phyloP scores from a whole-genome alignment of 2,888 invertebrate genomes.

The Lasioglossum calceatum region DNA sequence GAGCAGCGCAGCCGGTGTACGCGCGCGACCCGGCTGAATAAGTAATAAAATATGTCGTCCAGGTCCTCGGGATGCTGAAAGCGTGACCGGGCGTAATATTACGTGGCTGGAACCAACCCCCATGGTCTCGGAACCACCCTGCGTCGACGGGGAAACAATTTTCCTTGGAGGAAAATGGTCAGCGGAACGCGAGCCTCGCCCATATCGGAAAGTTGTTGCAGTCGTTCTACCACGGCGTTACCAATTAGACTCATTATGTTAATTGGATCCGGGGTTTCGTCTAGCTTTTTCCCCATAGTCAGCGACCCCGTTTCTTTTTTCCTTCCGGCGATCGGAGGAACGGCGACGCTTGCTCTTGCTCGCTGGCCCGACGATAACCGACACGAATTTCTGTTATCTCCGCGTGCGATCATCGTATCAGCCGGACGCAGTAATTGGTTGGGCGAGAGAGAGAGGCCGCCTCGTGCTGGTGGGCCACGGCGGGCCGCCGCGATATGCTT shows the following conservation, averaged over 20 bases:
- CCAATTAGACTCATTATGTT: neutral
- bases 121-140: neutral
- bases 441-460: conserved; percentile 10
- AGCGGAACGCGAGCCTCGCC: neutral
- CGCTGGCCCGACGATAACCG: conserved; percentile 50
- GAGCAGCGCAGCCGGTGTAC: conserved; percentile 35
- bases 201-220: conserved; percentile 9
- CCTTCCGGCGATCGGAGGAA: conserved; percentile 12
- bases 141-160: conserved; percentile 65
- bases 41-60: conserved; percentile 70
- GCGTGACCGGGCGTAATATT: conserved; percentile 66
- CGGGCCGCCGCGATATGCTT: conserved; percentile 67
- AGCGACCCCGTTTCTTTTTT: neutral
- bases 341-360: conserved; percentile 2
- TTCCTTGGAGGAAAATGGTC: conserved; percentile 52
- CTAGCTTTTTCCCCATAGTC: neutral
- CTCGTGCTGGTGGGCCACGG: conserved; percentile 16
- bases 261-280: neutral
- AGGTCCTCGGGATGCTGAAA: conserved; percentile 54
- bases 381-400: conserved; percentile 67
- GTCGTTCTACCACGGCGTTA: conserved; percentile 3
- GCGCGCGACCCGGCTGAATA: conserved; percentile 59
- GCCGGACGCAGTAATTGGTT: conserved; percentile 68
- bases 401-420: conserved; percentile 69
- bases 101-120: conserved; percentile 13